Base-by-base conservation (phyloP, 2,113 vertebrate genomes). In the Megatriorchis doriae region DNA sequence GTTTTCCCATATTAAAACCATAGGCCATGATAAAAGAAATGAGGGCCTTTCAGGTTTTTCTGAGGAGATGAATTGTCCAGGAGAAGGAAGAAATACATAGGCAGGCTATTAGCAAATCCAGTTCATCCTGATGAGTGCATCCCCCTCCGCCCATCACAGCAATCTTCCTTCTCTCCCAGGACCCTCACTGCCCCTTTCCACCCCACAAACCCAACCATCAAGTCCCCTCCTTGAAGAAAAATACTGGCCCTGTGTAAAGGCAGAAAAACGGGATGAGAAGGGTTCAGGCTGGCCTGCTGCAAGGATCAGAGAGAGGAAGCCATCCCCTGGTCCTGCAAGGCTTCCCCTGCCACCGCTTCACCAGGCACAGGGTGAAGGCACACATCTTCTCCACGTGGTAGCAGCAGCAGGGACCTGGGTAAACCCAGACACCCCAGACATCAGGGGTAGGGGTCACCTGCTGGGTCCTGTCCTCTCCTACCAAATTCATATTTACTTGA, bases 251-350 rank as follows among this genome's bases (percentile, higher is more conserved):
- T 26, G 15, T 13, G 56, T 19, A 32, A 17, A 68, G 27, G 19
- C 26, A 21, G 71, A 9, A 7, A 14, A 43, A 32, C 0, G 0
- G 45, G 32, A 62, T 3, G 5, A n/a, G 72, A 48, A 66, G n/a
- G 40, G n/a, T 32, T 82, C 22, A 52, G 45, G 36, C 14, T 73
- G n/a, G 25, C 59, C 31, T 56, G 20, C 42, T 59, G 21, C 32
- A 66, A 43, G 58, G 32, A n/a, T n/a, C 47, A 38, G 59, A 50
- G 53, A 38, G 32, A 5, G 3, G 22, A 48, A n/a, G 3, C 32
- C 53, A 40, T 25, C 25, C 47, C 5, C 2, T 56, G 42, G 47
- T 73, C 59, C 47, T 59, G 48, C 27, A 55, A 31, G 59, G 13
- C 12, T 82, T 38, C 42, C 52, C 48, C 40, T 29, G 38, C 38